Percentiles rank a stretch among this genome's conserved stretches.
Conservation (phyloP, 2,113 vertebrate species). For the Labrus mixtus region DNA sequence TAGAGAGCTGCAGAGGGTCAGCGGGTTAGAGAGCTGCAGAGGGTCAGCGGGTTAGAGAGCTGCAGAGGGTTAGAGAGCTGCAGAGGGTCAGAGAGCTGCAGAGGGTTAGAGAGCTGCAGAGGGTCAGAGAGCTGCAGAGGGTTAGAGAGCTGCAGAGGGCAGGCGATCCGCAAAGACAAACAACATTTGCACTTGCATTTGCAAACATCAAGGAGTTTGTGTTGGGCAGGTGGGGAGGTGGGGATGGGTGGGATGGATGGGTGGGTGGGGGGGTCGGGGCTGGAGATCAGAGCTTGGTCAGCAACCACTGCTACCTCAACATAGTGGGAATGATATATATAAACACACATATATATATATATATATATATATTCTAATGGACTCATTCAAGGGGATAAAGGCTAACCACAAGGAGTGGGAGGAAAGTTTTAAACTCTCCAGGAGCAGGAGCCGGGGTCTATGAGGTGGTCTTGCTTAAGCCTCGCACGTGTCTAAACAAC, state of each 20-base stretch:
- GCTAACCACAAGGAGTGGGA: slow-evolving; percentile 28
- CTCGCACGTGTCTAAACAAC: slow-evolving; percentile 91
- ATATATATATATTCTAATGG: slow-evolving; percentile 34
- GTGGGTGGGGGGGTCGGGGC: neutral
- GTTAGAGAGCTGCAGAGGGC: slow-evolving; percentile 35
- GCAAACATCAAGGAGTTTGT: slow-evolving; percentile 46
- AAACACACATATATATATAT: slow-evolving; percentile 35
- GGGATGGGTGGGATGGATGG: no score
- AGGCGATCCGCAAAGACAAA: slow-evolving; percentile 56
- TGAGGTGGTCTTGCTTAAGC: slow-evolving; percentile 78
- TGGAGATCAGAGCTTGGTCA: slow-evolving; percentile 50
- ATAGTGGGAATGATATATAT: slow-evolving; percentile 28
- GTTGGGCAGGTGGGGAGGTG: slow-evolving; percentile 5
- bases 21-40: slow-evolving; percentile 34
- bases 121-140: slow-evolving; percentile 2
- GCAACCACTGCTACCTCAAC: slow-evolving; percentile 55
- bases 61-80: neutral
- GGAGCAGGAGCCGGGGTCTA: slow-evolving; percentile 51
- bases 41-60: neutral
- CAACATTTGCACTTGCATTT: slow-evolving; percentile 54
- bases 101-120: no score
- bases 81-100: slow-evolving; percentile 1
- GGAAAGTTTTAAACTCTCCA: slow-evolving; percentile 33
- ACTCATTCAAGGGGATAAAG: slow-evolving; percentile 35
- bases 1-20: slow-evolving; percentile 12